Evolutionary conservation across 1,140 invertebrate species (phyloP).

Genomic region (Olivierus martensii): DNA sequence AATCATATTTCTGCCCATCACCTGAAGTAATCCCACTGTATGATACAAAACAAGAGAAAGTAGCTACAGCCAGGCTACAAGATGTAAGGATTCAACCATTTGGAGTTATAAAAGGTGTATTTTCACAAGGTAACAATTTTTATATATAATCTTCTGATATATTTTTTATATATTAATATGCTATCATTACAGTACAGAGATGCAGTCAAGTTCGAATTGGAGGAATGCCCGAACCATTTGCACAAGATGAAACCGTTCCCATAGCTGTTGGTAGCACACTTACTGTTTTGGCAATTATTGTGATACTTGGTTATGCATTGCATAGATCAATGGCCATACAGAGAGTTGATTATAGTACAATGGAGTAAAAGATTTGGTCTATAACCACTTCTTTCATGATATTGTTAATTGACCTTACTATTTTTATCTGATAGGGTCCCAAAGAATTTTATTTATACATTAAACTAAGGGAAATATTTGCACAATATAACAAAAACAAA

Average conservation of each 20-base stretch:
- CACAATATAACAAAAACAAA: too few relatives aligned
- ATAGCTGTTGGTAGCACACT: conserved; percentile 74
- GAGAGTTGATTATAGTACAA: conserved; percentile 81
- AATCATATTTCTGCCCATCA: conserved; percentile 52
- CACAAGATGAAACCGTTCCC: conserved; percentile 63
- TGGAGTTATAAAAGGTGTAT: conserved; percentile 48
- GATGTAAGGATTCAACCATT: conserved; percentile 44
- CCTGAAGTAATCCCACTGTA: conserved; percentile 21
- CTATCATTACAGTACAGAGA: conserved; percentile 18
- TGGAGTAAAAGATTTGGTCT: conserved; percentile 51
- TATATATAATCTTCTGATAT: not conserved
- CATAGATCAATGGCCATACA: conserved; percentile 75
- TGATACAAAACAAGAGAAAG: conserved; percentile 14
- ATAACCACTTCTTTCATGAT: not conserved
- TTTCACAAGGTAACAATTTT: conserved; percentile 36
- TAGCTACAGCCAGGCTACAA: conserved; percentile 29
- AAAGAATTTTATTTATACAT: too few relatives aligned
- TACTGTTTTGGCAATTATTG: conserved; percentile 58
- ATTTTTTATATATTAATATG: not conserved
- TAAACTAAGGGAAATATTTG: too few relatives aligned
- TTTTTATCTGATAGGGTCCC: too few relatives aligned
- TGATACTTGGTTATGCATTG: conserved; percentile 68
- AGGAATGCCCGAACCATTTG: conserved; percentile 19
- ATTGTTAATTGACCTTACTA: too few relatives aligned
- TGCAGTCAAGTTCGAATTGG: conserved; percentile 23